These are phyloP conservation scores for Homarus gammarus DNA, from an alignment of 2,888 invertebrate species.

Conservation along the genomic window DNA sequence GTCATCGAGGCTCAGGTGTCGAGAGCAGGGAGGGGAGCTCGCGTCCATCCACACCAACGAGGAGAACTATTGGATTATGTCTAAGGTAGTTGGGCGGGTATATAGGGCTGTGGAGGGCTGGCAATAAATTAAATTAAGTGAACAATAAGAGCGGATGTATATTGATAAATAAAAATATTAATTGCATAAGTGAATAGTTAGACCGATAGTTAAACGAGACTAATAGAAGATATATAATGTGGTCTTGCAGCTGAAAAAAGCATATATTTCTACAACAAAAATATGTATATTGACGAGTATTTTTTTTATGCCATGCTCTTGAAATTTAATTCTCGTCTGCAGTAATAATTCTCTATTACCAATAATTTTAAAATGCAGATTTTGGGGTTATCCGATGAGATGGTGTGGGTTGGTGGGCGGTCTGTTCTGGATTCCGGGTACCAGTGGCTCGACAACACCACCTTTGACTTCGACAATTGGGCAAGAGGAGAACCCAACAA, in stretches of 20 bases:
- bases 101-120: not conserved
- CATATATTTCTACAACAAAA: no score
- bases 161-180: not conserved
- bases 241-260: no score
- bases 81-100: constrained; percentile 38
- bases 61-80: constrained; percentile 60
- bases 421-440: not conserved
- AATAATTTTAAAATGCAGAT: no score
- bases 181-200: not conserved
- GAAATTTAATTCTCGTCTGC: no score
- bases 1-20: constrained; percentile 15
- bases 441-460: constrained; percentile 30
- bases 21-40: constrained; percentile 32
- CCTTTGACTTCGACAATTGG: constrained; percentile 42
- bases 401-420: constrained; percentile 31
- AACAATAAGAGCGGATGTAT: no score
- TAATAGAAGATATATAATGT: no score
- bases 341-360: no score
- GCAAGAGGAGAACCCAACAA: constrained; percentile 32
- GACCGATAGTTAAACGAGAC: no score
- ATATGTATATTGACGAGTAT: no score
- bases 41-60: constrained; percentile 40
- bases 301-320: no score
- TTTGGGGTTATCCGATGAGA: not conserved
- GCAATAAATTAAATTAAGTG: no score